Base-by-base conservation (phyloP, 30 jellyfish, hydroid and myxozoan genomes). In the Clytia hemisphaerica region DNA sequence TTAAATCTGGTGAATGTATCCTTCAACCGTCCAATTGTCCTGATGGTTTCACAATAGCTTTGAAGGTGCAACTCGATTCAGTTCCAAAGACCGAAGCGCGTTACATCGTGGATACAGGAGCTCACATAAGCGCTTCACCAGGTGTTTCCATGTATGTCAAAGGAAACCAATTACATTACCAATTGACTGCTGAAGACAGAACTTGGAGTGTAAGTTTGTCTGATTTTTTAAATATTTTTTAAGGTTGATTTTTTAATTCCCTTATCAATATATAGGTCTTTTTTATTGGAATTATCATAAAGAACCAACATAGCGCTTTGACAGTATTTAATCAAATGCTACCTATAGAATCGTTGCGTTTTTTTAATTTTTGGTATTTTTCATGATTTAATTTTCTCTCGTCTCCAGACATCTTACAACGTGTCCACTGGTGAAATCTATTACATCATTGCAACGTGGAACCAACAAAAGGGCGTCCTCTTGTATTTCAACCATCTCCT, bases 41-140 rank as follows among this genome's bases (percentile, higher is more conserved):
- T 4, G 93, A 84, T 26, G 99, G 99, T 1, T 80, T 84, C 48
- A 69, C 99, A 7, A 55, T 84, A 24, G 78, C 99, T n/a, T 85
- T 94, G 15, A 92, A 86, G 67, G 60, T 80, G 49, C 59, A 50
- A 75, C 61, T 92, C 40, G 24, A 73, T 32, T 74, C 61, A 16
- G 72, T 63, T 33, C 42, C 45, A 18, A 61, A 74, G 58, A 34
- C 99, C n/a, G 95, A 77, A 9, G 89, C 89, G 10, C 88, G 84
- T 5, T 83, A 77, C 51, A 72, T 92, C 63, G 29, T 92, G 5
- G 99, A 92, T 59, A 77, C 94, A 47, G 99, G 99, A 15, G 95
- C 96, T 7, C 95, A 92, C 62, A 97, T 95, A 19, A 97, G 95
- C 25, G 69, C 96, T 2, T 92, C 95, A 3, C 94, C 99, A 55